A percentile compares a stretch with the other conserved stretches of the same genome.
These are phyloP conservation scores for Parotocinclus haroldoi DNA, from an alignment of 2,797 vertebrate genomes.

Conservation along the genomic window DNA sequence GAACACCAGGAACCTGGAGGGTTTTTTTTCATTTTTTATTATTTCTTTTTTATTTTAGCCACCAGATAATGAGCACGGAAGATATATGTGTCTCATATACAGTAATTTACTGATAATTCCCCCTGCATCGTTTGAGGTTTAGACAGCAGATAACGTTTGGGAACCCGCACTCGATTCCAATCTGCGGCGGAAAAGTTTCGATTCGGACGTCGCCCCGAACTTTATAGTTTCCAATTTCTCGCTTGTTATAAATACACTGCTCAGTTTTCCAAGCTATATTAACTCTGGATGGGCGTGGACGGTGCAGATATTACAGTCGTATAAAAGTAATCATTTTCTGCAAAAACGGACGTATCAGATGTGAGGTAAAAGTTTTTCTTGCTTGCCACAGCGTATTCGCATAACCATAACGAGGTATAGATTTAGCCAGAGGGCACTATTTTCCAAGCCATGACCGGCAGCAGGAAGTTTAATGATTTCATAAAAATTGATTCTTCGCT, in stretches of 20 bases:
- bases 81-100: conserved; percentile 24
- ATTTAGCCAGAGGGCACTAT: conserved; percentile 62
- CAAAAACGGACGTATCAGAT: conserved; percentile 54
- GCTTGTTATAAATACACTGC: background rate
- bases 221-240: background rate
- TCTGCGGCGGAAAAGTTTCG: background rate
- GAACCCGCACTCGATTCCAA: background rate
- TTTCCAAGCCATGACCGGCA: conserved; percentile 38
- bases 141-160: conserved; percentile 6
- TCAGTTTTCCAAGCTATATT: background rate
- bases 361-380: conserved; percentile 54
- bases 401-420: conserved; percentile 62
- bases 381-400: conserved; percentile 60
- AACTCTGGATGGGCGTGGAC: conserved; percentile 2
- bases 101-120: conserved; percentile 27
- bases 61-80: conserved; percentile 19
- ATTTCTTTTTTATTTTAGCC: conserved; percentile 26
- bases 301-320: conserved; percentile 4
- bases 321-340: conserved; percentile 2
- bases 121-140: conserved; percentile 9
- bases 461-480: conserved; percentile 47
- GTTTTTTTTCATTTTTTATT: too few species aligned
- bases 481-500: conserved; percentile 55
- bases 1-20: conserved; percentile 6
- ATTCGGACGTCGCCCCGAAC: background rate